Evolutionary conservation across 2,888 invertebrate genomes (phyloP).

Genomic region (Eupithecia centaureata): DNA sequence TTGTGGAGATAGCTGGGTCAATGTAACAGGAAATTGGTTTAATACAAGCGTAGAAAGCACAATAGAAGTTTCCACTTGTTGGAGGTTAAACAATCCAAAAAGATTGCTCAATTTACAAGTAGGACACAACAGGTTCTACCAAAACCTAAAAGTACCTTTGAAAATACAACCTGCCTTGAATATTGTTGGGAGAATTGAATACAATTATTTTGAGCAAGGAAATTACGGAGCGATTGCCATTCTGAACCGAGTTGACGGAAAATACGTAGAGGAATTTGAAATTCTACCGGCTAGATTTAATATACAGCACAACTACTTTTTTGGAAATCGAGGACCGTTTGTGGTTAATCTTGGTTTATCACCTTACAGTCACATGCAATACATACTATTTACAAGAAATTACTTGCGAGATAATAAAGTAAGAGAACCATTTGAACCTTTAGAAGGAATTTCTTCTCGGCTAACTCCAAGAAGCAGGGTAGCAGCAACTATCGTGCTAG

Average conservation of each 20-base stretch:
- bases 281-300: constrained; percentile 87
- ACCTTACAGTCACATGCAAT: constrained; percentile 93
- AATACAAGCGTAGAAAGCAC: constrained; percentile 91
- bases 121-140: constrained; percentile 93
- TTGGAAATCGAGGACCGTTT: constrained; percentile 93
- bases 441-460: constrained; percentile 86
- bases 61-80: constrained; percentile 93
- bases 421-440: constrained; percentile 91
- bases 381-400: constrained; percentile 93
- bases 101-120: constrained; percentile 88
- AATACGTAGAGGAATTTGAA: constrained; percentile 91
- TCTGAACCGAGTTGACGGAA: constrained; percentile 87
- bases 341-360: constrained; percentile 94
- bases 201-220: constrained; percentile 94
- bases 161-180: constrained; percentile 93
- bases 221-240: constrained; percentile 92
- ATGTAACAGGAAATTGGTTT: constrained; percentile 96
- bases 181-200: constrained; percentile 90
- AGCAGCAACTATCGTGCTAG: constrained; percentile 95
- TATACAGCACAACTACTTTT: constrained; percentile 95
- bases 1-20: constrained; percentile 93
- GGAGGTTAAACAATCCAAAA: constrained; percentile 83
- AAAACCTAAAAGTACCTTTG: constrained; percentile 89
- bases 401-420: constrained; percentile 94
- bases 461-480: constrained; percentile 96